Conservation (phyloP, 2,113 vertebrate species). For the Ammodytes marinus region DNA sequence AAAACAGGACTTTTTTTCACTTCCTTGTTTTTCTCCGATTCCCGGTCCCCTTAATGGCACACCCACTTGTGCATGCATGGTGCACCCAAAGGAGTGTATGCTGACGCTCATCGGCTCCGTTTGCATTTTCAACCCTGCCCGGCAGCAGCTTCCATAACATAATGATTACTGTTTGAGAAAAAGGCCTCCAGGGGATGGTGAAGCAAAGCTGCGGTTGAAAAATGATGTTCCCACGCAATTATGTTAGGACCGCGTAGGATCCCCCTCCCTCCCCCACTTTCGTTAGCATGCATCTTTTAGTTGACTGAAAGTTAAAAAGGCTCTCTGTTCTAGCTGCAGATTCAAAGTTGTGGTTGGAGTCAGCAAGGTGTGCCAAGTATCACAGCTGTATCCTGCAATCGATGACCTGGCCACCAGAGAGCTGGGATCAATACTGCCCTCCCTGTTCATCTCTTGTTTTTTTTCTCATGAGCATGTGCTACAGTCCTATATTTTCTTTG, state of each 20-base stretch:
- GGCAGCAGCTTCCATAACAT: conserved; percentile 61
- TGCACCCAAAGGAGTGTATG: conserved; percentile 28
- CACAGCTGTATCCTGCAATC: conserved; percentile 68
- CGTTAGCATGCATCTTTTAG: conserved; percentile 17
- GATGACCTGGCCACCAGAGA: conserved; percentile 62
- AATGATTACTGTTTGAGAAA: conserved; percentile 72
- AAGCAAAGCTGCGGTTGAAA: conserved; percentile 62
- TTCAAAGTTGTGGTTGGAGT: conserved; percentile 61
- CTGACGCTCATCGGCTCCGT: conserved; percentile 36
- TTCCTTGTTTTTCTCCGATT: conserved; percentile 32
- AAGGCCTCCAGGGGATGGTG: conserved; percentile 53
- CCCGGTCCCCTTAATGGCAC: conserved; percentile 4
- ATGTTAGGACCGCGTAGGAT: conserved; percentile 37
- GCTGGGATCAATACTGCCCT: conserved; percentile 64
- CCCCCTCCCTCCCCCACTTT: background rate
- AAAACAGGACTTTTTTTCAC: conserved; percentile 37
- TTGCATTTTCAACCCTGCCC: conserved; percentile 56
- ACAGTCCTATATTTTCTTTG: conserved; percentile 15
- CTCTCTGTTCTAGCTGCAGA: conserved; percentile 45
- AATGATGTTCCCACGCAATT: conserved; percentile 66
- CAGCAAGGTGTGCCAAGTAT: conserved; percentile 68
- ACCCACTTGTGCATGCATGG: conserved; percentile 17
- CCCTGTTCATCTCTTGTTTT: conserved; percentile 51
- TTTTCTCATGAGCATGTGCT: conserved; percentile 36
- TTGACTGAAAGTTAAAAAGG: conserved; percentile 20